Base-by-base conservation (phyloP, 1,140 invertebrate species). In the Bilobella aurantiaca region DNA sequence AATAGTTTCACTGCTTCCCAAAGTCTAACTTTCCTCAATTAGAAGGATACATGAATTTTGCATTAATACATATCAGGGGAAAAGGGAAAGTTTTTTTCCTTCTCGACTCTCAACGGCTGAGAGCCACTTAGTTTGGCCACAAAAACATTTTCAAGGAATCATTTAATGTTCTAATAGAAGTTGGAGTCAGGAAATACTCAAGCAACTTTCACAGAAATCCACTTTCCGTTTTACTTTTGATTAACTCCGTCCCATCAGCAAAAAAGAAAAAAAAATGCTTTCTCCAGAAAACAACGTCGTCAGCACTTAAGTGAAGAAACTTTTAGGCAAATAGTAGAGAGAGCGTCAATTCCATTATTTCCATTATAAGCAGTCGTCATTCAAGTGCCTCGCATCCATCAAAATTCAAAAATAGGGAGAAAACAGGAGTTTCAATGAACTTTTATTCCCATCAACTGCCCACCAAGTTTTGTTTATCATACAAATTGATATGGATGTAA, bases 1-100 rank as follows among this genome's bases (percentile, higher is more conserved):
- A 42, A 42, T 42, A 42, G 34, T 42, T 42, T 42, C 34, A 12
- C 34, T 42, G 8, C 34, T 42, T 42, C 34, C 34, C 34, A 53
- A 23, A 53, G 49, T 53, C 49, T 53, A 53, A 53, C 49, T 53
- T 53, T 53, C 49, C 49, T 53, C 49, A 64, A 69, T 67, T 66
- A 64, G 32, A 69, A 69, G 63, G 69, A 70, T 67, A 70, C 69
- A 70, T 67, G 69, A 70, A 70, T 64, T 67, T 70, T 65, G 65
- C 69, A 70, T 70, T 70, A 70, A 63, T 63, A 64, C 65, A 65
- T 65, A 69, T 69, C 60, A 69, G 65, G 32, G 63, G 58, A 53
- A 23, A 29, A 16, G 58, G 3, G 16, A 70, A 70, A 70, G 69
- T 70, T 70, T 69, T 67, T 62, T 58, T 23, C 49, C 8, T 42